Base-by-base conservation (phyloP, 2,113 vertebrate genomes). In the Erinaceus europaeus region DNA sequence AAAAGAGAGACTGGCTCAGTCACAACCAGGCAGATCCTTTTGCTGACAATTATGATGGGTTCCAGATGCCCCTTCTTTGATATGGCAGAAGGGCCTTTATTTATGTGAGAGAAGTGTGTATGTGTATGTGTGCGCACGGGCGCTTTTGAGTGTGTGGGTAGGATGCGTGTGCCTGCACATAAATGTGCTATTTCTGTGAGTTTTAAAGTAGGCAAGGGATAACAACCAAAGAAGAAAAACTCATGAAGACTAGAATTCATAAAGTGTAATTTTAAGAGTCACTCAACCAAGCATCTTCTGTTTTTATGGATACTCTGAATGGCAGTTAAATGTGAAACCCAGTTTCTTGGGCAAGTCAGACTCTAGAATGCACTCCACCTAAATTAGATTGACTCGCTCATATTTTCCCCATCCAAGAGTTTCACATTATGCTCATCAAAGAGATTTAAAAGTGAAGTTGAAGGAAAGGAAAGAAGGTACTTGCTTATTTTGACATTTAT, bases 181-280 rank as follows among this genome's bases (percentile, higher is more conserved):
- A 61, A 92, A 73, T 93, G 73, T 95, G 94, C 93, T 88, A 55
- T 95, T 96, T 94, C 86, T 94, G 72, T 96, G 90, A 91, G 81
- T 87, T 73, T 90, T 93, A 91, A 38, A 87, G 91, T 93, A 95
- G 85, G 61, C 86, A 94, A 90, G 50, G 86, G 87, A 89, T 95
- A 92, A 91, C 73, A 95, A 95, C 96, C 96, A 95, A 97, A 97
- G 96, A 97, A 96, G 78, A 88, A 92, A 93, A 67, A 69, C 48
- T 93, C 25, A 12, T 81, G 88, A 85, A 84, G 84, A 32, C 95
- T 86, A 93, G 91, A 92, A 74, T 57, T 94, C 78, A 86, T 88
- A 81, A 94, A 94, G 62, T 20, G 1, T 88, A 61, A 88, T 93
- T 93, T 86, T 95, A 89, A 91, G 87, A 95, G 53, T 96, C 83